phyloP scores from a whole-genome alignment of 2,888 invertebrate species.

The Drosophila niveifrons region DNA sequence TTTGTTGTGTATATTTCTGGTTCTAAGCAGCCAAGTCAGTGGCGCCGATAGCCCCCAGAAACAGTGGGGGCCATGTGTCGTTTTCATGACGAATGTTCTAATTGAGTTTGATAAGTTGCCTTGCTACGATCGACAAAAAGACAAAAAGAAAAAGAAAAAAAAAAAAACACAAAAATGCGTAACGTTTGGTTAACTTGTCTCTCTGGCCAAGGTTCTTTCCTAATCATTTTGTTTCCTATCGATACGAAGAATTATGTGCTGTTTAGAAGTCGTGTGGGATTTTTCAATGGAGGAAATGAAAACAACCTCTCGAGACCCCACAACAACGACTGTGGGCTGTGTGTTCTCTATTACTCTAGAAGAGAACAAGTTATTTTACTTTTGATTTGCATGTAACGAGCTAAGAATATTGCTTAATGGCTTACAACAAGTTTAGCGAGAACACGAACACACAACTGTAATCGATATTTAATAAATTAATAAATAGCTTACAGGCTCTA shows the following conservation, averaged over 20 bases:
- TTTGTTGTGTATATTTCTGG: conserved; percentile 50
- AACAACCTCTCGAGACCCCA: conserved; percentile 17
- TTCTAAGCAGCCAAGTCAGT: conserved; percentile 50
- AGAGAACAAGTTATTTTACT: conserved; percentile 15
- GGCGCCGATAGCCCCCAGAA: conserved; percentile 20
- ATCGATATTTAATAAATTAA: not conserved
- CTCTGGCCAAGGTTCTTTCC: conserved; percentile 48
- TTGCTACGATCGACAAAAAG: not conserved
- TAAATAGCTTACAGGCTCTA: not conserved
- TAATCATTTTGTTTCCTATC: conserved; percentile 55
- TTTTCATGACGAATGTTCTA: conserved; percentile 56
- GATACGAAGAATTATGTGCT: conserved; percentile 1
- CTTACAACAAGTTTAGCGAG: not conserved
- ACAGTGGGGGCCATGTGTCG: conserved; percentile 34
- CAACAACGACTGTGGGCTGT: not conserved
- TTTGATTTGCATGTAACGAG: conserved; percentile 17
- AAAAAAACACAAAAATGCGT: conserved; percentile 20
- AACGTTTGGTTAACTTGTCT: conserved; percentile 17
- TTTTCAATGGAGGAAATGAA: conserved; percentile 45
- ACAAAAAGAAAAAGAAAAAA: not conserved
- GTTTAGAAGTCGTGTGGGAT: conserved; percentile 19
- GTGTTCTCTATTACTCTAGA: conserved; percentile 1
- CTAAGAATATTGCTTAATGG: not conserved
- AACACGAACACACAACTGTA: not conserved
- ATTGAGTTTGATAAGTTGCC: conserved; percentile 62